Percentiles rank a stretch among this genome's conserved stretches.
phyloP scores from a whole-genome alignment of 2,888 invertebrate genomes.

The Lithophane socia region DNA sequence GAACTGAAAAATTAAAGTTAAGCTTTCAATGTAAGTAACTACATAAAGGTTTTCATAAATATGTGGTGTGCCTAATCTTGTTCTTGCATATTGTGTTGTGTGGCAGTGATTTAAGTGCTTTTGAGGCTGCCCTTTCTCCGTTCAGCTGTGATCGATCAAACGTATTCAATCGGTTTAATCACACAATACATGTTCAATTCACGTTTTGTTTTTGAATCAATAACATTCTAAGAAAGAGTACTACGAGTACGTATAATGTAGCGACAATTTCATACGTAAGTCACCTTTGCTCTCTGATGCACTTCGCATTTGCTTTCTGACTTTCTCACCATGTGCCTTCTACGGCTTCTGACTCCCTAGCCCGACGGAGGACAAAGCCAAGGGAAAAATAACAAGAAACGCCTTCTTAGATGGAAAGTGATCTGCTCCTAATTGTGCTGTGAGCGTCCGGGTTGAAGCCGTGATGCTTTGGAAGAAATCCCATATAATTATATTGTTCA shows the following conservation, averaged over 20 bases:
- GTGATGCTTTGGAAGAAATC: constrained; percentile 46
- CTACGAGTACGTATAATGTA: background rate
- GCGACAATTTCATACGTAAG: background rate
- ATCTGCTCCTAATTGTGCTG: constrained; percentile 82
- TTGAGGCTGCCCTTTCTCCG: too few relatives aligned
- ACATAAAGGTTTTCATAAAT: background rate
- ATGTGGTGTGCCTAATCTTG: too few relatives aligned
- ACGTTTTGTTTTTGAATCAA: background rate
- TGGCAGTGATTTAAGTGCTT: too few relatives aligned
- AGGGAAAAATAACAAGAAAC: constrained; percentile 86
- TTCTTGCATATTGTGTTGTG: background rate
- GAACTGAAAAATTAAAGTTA: background rate
- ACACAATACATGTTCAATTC: background rate
- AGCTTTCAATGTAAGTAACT: too few relatives aligned
- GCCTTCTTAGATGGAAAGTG: constrained; percentile 85
- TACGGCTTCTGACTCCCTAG: constrained; percentile 37
- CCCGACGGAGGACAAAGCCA: constrained; percentile 59
- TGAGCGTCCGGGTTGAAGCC: constrained; percentile 57
- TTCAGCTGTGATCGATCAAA: background rate
- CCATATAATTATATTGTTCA: constrained; percentile 48
- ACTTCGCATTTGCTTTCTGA: constrained; percentile 18
- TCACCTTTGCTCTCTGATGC: background rate
- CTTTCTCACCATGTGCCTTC: background rate
- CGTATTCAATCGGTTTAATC: too few relatives aligned
- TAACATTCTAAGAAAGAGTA: background rate